Base-by-base conservation (phyloP, 2,888 invertebrate species). In the Bellardia pandia region DNA sequence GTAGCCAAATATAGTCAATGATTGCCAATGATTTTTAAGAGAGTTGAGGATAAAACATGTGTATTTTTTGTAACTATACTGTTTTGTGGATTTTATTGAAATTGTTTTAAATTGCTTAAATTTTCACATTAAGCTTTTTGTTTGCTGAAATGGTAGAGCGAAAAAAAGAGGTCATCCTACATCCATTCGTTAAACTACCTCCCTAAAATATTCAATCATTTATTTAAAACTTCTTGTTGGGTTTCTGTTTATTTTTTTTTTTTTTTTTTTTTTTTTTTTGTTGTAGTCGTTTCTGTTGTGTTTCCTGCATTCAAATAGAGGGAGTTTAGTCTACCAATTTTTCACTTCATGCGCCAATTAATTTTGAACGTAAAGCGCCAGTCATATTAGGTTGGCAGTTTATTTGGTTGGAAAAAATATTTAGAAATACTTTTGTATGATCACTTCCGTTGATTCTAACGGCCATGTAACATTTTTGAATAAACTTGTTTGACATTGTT, bases 331-430 rank as follows among this genome's bases (percentile, higher is more conserved):
- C 56, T 83, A 83, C 83, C 77, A 64, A 77, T 71, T 83, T 77
- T 83, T 83, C 71, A 83, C 76, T 77, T 83, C 37, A 77, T 83
- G 71, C 64, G 77, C 71, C 83, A 83, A 83, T 77, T 77, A 77
- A 83, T 83, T 72, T 77, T 56, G 13, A 45, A 83, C 53, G 8
- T 64, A 77, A 11, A 56, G 48, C 81, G 16, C 33, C 42, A 30
- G 23, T 23, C 42, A 40, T 48, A 77, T 77, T 77, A 72, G 37
- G 71, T 33, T 23, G 11, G 23, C 0, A 48, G 5, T 51, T 8
- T 8, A 56, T 2, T 16, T 16, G 9, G n/a, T 2, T 2, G 33
- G 33, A 23, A 23, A 23, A 23, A 23, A 1, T 23, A 23, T 23
- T 23, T 23, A 23, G 23, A 23, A 23, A 23, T 23, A 23, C 1